Conservation (phyloP, 64 coral and sea anemone genomes). For the Stylophora pistillata region DNA sequence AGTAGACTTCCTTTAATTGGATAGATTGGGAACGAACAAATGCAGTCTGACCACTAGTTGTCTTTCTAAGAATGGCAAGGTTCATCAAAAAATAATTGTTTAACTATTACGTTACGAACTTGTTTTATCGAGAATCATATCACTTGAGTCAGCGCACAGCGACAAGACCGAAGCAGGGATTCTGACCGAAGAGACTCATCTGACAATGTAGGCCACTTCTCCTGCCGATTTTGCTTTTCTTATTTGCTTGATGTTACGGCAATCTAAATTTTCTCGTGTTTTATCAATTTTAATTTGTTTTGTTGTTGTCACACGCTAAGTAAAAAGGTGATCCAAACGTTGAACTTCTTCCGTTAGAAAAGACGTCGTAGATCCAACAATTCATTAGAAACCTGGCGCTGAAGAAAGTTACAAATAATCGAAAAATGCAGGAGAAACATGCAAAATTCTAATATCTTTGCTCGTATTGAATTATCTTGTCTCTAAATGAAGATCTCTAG, state of each 20-base stretch:
- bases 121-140: not conserved
- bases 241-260: not conserved
- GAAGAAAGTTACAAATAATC: too few relatives aligned
- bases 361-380: too few relatives aligned
- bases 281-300: too few relatives aligned
- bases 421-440: too few relatives aligned
- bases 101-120: not conserved
- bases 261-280: not conserved
- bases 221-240: not conserved
- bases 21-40: not conserved
- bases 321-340: too few relatives aligned
- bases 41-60: not conserved
- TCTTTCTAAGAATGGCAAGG: not conserved
- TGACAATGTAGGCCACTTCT: not conserved
- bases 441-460: too few relatives aligned
- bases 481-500: too few relatives aligned
- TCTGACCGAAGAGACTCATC: not conserved
- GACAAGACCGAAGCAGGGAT: not conserved
- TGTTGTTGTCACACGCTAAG: too few relatives aligned
- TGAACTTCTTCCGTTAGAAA: too few relatives aligned
- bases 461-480: too few relatives aligned
- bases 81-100: not conserved
- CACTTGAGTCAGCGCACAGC: not conserved
- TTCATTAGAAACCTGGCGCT: too few relatives aligned
- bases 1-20: not conserved